Conservation (phyloP, 2,113 vertebrate species). For the Caranx melampygus region DNA sequence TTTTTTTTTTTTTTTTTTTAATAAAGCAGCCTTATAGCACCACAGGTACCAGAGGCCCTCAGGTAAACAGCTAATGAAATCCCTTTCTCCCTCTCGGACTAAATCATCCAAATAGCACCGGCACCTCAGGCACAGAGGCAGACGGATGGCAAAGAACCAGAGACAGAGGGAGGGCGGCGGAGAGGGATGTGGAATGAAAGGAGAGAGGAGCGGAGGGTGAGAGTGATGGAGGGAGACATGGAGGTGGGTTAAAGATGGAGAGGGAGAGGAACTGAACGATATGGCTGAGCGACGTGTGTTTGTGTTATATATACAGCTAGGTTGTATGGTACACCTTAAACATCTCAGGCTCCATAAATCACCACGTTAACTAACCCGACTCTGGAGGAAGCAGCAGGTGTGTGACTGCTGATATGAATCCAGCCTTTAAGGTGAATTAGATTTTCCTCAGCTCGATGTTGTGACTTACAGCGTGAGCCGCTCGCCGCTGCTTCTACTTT, state of each 20-base stretch:
- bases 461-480: neutral
- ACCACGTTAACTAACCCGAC: constrained; percentile 28
- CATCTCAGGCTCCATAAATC: constrained; percentile 48
- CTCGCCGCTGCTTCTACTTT: constrained; percentile 15
- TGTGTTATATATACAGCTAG: constrained; percentile 8
- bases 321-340: constrained; percentile 40
- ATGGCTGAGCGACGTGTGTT: neutral
- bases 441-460: constrained; percentile 30
- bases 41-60: constrained; percentile 74
- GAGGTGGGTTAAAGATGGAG: neutral
- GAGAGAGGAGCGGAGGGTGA: constrained; percentile 19
- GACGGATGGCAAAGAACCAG: constrained; percentile 72
- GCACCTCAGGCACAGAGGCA: constrained; percentile 78
- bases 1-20: constrained; percentile 51
- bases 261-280: constrained; percentile 2
- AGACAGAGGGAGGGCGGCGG: constrained; percentile 1
- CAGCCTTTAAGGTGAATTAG: constrained; percentile 31
- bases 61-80: constrained; percentile 85
- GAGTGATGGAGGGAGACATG: constrained; percentile 12
- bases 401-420: constrained; percentile 41
- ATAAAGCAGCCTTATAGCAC: constrained; percentile 75
- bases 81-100: constrained; percentile 77
- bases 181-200: constrained; percentile 17
- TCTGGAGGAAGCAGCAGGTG: constrained; percentile 17
- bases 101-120: constrained; percentile 84